Evolutionary conservation across 2,888 invertebrate species (phyloP), one percentile per base, ranked within the genome.

Genomic region (Catocala fraxini): DNA sequence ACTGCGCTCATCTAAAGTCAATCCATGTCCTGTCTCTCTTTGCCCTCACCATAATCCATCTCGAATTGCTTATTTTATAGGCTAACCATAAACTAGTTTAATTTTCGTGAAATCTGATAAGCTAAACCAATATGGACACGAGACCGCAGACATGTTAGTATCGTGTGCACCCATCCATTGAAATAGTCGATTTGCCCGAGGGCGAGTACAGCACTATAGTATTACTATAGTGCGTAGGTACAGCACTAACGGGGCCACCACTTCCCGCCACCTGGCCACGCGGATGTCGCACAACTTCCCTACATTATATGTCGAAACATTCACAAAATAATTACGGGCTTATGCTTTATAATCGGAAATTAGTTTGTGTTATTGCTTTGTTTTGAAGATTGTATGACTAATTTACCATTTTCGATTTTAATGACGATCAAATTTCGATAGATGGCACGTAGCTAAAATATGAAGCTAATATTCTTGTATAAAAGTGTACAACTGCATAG

Each of bases 251-350:
- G 86, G 84, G 92, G 89, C 82, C 91, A 80, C 82, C 80, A 88
- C 86, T 90, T 92, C 90, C 91, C 88, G 86, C 68, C 84, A 84
- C 79, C 81, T 85, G 86, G 68, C 67, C 72, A 75, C 73, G 67
- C 85, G 88, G 87, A 88, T 83, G 81, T 86, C 81, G 75, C 73
- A 78, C 71, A 77, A 77, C 82, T 81, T 82, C 78, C 75, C 65
- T 57, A 63, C 72, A 68, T 70, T 68, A 70, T 73, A 71, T 76
- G 68, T 61, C 58, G 69, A 69, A 80, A 75, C 66, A 69, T 65
- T 70, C 63, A 69, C 56, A 52, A 51, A 65, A 61, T 70, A 53
- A 70, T 71, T 61, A 63, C 58, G 48, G 55, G 59, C 39, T 33
- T 11, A 34, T 53, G 33, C 7, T 56, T 58, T 42, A 51, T 9